Evolutionary conservation across 2,113 vertebrate species (phyloP), one percentile per base, ranked within the genome.

Genomic region (Heliornis fulica): DNA sequence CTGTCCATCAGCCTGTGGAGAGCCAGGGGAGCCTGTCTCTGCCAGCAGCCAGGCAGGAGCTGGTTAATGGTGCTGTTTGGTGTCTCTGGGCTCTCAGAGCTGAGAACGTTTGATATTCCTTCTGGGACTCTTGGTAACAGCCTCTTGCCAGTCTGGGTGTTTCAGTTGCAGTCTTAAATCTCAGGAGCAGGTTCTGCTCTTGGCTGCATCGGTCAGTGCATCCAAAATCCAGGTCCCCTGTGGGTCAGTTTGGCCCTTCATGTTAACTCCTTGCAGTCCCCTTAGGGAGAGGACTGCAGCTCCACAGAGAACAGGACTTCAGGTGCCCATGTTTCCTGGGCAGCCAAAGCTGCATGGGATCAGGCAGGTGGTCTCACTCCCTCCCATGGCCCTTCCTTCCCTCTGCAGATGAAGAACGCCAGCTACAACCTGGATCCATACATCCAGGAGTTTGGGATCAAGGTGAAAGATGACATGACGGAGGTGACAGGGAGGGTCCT

Each of bases 391-490:
- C 46, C 66, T 51, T 69, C 45, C 60, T 71, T 97, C 82, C 82
- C 69, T 81, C 85, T 93, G 76, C 97, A 99, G 99, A 99, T 99
- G 99, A 99, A 99, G 97, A 99, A 99, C 11, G 99, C 99, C 87
- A 99, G 99, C 97, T 99, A 99, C 95, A 99, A 99, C 97, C 97
- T 99, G 96, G 99, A 99, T 95, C 99, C 99, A 0, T 99, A 99
- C 97, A 99, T 99, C 72, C 99, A 99, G 95, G 99, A 99, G 97
- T 99, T 99, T 98, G 99, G 99, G 93, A 99, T 99, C 96, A 99
- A 99, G 96, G 99, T 99, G 98, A 99, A 99, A 70, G 99, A 99
- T 51, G 99, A 99, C 93, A 99, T 99, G 99, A 99, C 99, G 0
- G 99, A 99, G 96, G 99, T 99, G 98, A 99, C 99, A 0, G 99